Evolutionary conservation across 2,888 invertebrate genomes (phyloP).

Genomic region (Synanthedon vespiformis): DNA sequence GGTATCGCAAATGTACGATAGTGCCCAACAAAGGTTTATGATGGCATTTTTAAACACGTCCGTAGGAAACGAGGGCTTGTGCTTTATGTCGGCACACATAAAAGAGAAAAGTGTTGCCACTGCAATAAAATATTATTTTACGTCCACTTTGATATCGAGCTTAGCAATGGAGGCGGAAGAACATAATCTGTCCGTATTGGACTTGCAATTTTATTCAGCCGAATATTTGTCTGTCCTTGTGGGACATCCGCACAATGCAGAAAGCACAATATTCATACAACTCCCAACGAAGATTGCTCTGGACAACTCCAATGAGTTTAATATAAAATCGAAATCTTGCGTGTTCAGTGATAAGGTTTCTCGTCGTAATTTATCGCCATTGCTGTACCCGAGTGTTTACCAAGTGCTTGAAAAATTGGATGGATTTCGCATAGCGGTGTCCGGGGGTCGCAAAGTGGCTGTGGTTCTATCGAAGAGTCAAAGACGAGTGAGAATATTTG

Average conservation of each 20-base stretch:
- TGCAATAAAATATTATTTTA: slow-evolving; percentile 67
- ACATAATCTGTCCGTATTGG: slow-evolving; percentile 66
- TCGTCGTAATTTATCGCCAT: slow-evolving; percentile 64
- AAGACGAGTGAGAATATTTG: slow-evolving; percentile 86
- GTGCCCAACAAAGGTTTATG: slow-evolving; percentile 57
- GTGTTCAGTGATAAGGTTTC: slow-evolving; percentile 53
- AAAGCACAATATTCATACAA: slow-evolving; percentile 60
- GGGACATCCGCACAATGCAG: slow-evolving; percentile 59
- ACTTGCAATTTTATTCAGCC: slow-evolving; percentile 81
- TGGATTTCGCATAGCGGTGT: slow-evolving; percentile 81
- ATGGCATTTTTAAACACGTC: slow-evolving; percentile 57
- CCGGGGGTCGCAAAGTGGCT: slow-evolving; percentile 85
- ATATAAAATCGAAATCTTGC: slow-evolving; percentile 45
- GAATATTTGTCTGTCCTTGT: slow-evolving; percentile 79
- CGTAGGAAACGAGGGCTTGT: slow-evolving; percentile 49
- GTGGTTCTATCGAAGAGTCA: slow-evolving; percentile 84
- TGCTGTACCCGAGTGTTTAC: slow-evolving; percentile 62
- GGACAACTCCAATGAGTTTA: slow-evolving; percentile 49
- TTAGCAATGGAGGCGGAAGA: slow-evolving; percentile 20
- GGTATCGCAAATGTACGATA: slow-evolving; percentile 63
- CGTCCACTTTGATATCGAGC: slow-evolving; percentile 41
- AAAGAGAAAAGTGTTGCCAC: slow-evolving; percentile 50
- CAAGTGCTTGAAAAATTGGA: slow-evolving; percentile 76
- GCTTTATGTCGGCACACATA: slow-evolving; percentile 62
- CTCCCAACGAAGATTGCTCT: slow-evolving; percentile 56